Percentiles rank a stretch among this genome's conserved stretches.
Evolutionary conservation across 2,888 invertebrate genomes (phyloP).

Genomic region (Campaea margaritaria): DNA sequence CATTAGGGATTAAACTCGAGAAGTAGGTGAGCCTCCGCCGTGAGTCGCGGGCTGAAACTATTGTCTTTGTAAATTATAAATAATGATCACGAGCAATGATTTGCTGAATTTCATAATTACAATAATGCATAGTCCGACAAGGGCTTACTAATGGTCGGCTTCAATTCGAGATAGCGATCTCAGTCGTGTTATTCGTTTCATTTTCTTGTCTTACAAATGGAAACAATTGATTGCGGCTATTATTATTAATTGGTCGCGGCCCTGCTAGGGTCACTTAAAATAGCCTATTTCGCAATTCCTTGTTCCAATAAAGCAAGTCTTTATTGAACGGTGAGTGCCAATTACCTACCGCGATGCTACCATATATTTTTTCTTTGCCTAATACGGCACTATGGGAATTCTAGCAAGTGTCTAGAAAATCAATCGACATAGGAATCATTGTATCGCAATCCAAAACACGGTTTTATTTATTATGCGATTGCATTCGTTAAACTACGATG

Average conservation of each 20-base stretch:
- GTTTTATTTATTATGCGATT: constrained; percentile 28
- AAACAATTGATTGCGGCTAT: constrained; percentile 64
- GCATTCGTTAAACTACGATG: background rate
- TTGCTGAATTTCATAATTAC: constrained; percentile 74
- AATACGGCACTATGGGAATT: constrained; percentile 65
- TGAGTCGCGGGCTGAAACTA: constrained; percentile 39
- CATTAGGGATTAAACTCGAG: constrained; percentile 61
- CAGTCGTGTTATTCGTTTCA: constrained; percentile 45
- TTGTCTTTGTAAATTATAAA: constrained; percentile 64
- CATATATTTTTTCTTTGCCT: constrained; percentile 55
- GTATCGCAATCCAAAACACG: constrained; percentile 35
- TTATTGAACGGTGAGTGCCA: constrained; percentile 63
- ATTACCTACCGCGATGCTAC: constrained; percentile 58
- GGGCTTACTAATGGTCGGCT: constrained; percentile 46
- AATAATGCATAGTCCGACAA: constrained; percentile 55
- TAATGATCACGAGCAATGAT: constrained; percentile 72
- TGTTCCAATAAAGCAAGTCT: constrained; percentile 74
- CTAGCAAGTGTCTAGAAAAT: constrained; percentile 73
- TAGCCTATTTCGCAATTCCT: constrained; percentile 64
- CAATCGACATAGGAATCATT: constrained; percentile 60
- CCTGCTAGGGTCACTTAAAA: constrained; percentile 51
- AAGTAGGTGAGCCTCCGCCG: constrained; percentile 45
- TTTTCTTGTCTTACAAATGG: constrained; percentile 57
- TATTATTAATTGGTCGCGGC: constrained; percentile 65
- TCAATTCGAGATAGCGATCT: constrained; percentile 54